A percentile compares a stretch with the other conserved stretches of the same genome.
Conservation (phyloP, 2,113 vertebrate genomes). For the Pluvialis apricaria region DNA sequence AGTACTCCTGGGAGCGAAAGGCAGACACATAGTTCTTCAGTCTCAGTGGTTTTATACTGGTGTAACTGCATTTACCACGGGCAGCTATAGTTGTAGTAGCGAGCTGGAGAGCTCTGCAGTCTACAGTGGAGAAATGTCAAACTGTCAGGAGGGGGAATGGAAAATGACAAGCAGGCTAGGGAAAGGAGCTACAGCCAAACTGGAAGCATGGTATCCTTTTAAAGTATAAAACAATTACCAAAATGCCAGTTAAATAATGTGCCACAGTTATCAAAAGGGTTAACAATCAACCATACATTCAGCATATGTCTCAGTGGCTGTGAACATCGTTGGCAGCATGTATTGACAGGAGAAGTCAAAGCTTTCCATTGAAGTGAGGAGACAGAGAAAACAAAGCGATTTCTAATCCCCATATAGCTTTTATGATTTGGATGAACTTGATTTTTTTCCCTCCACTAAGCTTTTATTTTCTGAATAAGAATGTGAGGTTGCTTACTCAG, state of each 20-base stretch:
- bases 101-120: neutral
- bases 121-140: neutral
- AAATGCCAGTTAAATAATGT: neutral
- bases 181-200: neutral
- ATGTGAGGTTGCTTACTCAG: neutral
- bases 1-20: neutral
- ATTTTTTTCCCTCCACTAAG: neutral
- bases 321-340: neutral
- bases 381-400: neutral
- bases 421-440: constrained; percentile 49
- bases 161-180: neutral
- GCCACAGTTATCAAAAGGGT: neutral
- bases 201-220: neutral
- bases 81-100: neutral
- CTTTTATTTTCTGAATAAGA: constrained; percentile 48
- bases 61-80: neutral
- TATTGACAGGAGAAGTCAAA: constrained; percentile 31
- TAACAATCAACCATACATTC: neutral
- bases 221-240: neutral
- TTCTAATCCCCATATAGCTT: constrained; percentile 32
- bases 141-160: neutral
- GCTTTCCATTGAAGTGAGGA: neutral
- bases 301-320: neutral
- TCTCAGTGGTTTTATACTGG: neutral
- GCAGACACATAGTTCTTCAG: neutral